Percentiles rank a stretch among this genome's conserved stretches.
Conservation (phyloP, 2,888 invertebrate species). For the Nemoura dubitans region DNA sequence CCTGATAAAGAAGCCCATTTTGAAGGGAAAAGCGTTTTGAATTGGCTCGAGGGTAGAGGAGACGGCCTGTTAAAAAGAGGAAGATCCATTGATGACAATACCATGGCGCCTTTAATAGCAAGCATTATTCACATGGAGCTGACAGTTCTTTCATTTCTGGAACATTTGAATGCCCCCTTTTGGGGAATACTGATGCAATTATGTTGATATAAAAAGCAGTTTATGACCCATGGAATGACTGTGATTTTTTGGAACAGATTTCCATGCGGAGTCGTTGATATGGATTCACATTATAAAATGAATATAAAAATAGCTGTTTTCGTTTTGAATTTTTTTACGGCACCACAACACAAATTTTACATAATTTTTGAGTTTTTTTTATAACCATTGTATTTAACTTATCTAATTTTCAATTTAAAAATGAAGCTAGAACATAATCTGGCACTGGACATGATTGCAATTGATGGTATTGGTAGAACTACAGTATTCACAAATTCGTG, state of each 20-base stretch:
- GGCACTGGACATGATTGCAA: not conserved
- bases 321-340: not conserved
- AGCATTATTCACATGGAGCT: not conserved
- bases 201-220: slow-evolving; percentile 2
- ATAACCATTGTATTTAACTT: not conserved
- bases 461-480: not conserved
- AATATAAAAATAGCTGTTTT: not conserved
- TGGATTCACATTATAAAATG: not conserved
- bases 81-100: slow-evolving; percentile 12
- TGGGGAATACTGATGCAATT: not conserved
- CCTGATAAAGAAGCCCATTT: not conserved
- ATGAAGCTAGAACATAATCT: not conserved
- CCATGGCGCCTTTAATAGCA: not conserved
- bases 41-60: not conserved
- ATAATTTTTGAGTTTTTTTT: not conserved
- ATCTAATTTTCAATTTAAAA: not conserved
- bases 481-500: not conserved
- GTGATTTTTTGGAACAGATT: not conserved
- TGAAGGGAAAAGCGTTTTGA: not conserved
- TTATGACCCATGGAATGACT: not conserved
- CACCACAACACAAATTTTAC: not conserved
- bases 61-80: not conserved
- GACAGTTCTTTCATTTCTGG: slow-evolving; percentile 12
- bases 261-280: not conserved
- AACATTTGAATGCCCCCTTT: not conserved